These are phyloP conservation scores for Ictalurus furcatus DNA, from an alignment of 2,113 vertebrate species.

Conservation along the genomic window DNA sequence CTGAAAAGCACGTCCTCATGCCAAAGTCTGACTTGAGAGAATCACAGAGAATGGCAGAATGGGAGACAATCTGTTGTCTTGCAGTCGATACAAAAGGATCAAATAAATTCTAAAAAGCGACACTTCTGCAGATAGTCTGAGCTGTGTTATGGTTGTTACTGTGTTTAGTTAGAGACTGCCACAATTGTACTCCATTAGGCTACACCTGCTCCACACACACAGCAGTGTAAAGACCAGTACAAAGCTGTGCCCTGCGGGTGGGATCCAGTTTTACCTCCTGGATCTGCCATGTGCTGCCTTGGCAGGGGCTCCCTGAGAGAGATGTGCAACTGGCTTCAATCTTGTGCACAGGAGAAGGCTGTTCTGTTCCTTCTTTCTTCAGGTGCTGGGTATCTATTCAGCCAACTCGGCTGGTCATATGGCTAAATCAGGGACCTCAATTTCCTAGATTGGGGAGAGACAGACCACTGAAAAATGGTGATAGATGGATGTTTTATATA, in stretches of 20 bases:
- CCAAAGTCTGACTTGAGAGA: slow-evolving; percentile 61
- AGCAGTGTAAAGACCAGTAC: not conserved
- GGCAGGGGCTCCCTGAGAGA: not conserved
- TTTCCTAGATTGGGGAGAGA: not conserved
- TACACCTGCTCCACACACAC: not conserved
- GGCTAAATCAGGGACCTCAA: not conserved
- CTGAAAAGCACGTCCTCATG: slow-evolving; percentile 44
- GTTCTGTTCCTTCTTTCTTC: not conserved
- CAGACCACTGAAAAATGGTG: not conserved
- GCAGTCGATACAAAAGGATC: slow-evolving; percentile 58
- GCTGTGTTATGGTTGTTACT: not conserved
- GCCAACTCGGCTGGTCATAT: not conserved
- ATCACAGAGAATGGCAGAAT: slow-evolving; percentile 56
- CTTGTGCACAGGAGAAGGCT: not conserved
- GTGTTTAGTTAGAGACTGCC: not conserved
- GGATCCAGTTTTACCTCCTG: slow-evolving; percentile 28
- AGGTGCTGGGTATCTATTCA: not conserved
- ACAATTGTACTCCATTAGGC: not conserved
- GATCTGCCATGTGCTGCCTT: slow-evolving; percentile 16
- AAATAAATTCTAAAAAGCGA: slow-evolving; percentile 45
- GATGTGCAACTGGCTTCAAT: slow-evolving; percentile 7
- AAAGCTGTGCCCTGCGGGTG: not conserved
- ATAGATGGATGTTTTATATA: not conserved
- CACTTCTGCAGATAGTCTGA: slow-evolving; percentile 54
- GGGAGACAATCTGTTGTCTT: slow-evolving; percentile 55